phyloP scores from a whole-genome alignment of 2,888 invertebrate species.

The Bhutanitis thaidina region DNA sequence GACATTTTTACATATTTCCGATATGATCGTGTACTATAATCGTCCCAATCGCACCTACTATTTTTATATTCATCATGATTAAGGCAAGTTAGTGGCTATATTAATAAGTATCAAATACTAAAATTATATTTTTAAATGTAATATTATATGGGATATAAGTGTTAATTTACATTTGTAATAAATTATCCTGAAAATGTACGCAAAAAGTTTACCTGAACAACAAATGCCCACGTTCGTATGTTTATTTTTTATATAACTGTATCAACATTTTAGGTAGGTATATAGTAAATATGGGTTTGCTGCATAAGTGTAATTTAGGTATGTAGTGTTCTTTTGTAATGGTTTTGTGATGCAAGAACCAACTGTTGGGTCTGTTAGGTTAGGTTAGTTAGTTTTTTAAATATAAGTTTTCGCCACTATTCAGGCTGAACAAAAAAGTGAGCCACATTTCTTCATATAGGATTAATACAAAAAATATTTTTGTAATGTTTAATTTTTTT shows the following conservation, averaged over 20 bases:
- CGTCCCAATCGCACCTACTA: too few relatives aligned
- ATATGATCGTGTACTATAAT: too few relatives aligned
- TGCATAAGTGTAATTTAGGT: constrained; percentile 6
- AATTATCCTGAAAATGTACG: neutral
- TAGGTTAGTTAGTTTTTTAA: neutral
- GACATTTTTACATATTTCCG: too few relatives aligned
- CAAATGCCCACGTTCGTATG: constrained; percentile 10
- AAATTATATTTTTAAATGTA: neutral
- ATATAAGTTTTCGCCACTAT: neutral
- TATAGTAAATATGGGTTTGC: neutral
- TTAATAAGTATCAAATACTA: neutral
- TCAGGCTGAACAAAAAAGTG: constrained; percentile 31
- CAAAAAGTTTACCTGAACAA: neutral
- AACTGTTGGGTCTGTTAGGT: neutral
- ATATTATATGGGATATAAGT: too few relatives aligned
- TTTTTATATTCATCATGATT: neutral
- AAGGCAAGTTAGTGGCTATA: neutral
- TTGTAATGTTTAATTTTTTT: constrained; percentile 52
- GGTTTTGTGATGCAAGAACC: constrained; percentile 1
- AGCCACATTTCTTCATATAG: constrained; percentile 42
- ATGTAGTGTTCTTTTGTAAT: constrained; percentile 8
- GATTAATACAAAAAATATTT: constrained; percentile 50
- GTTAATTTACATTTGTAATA: too few relatives aligned
- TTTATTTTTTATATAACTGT: constrained; percentile 22
- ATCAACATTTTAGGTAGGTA: neutral